A percentile compares a stretch with the other conserved stretches of the same genome.
Conservation (phyloP, 2,113 vertebrate species). For the Takifugu flavidus region DNA sequence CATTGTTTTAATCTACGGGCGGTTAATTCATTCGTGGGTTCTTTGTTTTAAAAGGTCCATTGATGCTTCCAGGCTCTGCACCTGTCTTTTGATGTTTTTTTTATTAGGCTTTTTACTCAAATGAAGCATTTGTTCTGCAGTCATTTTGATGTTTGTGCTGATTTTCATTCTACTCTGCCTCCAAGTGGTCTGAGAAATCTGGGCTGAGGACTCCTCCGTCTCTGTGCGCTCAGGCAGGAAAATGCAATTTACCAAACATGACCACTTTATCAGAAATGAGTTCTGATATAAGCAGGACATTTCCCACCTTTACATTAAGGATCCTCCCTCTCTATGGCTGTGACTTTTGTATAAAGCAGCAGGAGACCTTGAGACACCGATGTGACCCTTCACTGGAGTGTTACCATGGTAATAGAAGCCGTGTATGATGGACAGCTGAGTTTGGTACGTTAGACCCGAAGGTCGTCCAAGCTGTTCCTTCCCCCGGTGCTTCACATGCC, state of each 20-base stretch:
- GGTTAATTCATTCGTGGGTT: constrained; percentile 13
- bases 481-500: constrained; percentile 18
- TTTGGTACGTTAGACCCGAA: constrained; percentile 33
- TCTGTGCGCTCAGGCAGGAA: too few species aligned
- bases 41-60: background rate
- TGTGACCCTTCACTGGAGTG: constrained; percentile 16
- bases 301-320: background rate
- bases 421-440: constrained; percentile 46
- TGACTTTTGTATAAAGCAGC: constrained; percentile 1
- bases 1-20: constrained; percentile 10
- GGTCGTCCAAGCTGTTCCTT: constrained; percentile 23
- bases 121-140: constrained; percentile 1
- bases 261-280: too few species aligned
- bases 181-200: constrained; percentile 56
- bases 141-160: background rate
- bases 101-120: background rate
- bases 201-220: background rate
- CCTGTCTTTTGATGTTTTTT: background rate
- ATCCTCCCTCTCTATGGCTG: too few species aligned
- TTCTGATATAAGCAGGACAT: background rate
- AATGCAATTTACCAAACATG: too few species aligned
- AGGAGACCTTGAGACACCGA: background rate
- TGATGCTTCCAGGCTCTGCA: background rate
- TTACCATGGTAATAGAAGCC: constrained; percentile 25
- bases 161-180: constrained; percentile 41